Conservation (phyloP, 2,113 vertebrate genomes). For the Clarias gariepinus region DNA sequence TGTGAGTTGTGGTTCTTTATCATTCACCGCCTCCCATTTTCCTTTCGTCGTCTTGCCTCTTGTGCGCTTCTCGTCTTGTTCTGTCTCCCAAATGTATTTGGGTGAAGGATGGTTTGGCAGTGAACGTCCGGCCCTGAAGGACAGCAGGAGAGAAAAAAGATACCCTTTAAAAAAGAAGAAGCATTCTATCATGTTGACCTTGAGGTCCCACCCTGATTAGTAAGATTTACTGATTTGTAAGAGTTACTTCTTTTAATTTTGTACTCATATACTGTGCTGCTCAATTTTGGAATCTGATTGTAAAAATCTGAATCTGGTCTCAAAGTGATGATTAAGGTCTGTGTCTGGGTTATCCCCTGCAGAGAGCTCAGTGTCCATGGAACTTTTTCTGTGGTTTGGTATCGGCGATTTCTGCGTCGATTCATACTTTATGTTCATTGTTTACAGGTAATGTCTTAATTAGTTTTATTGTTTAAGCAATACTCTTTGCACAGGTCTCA, state of each 20-base stretch:
- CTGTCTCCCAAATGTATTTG: slow-evolving; percentile 66
- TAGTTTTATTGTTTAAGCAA: too few species aligned
- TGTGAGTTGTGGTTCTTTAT: slow-evolving; percentile 39
- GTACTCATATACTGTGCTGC: not conserved
- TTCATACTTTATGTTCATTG: too few species aligned
- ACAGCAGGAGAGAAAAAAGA: slow-evolving; percentile 41
- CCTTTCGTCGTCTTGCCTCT: slow-evolving; percentile 28
- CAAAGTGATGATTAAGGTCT: not conserved
- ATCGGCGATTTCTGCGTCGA: too few species aligned
- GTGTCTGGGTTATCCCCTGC: too few species aligned
- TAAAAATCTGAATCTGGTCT: not conserved
- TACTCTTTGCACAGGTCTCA: too few species aligned
- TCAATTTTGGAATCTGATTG: not conserved
- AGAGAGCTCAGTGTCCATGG: too few species aligned
- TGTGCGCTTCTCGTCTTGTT: slow-evolving; percentile 66
- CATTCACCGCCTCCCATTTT: slow-evolving; percentile 20
- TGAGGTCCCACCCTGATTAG: not conserved
- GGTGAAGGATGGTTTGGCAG: slow-evolving; percentile 84
- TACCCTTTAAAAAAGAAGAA: not conserved
- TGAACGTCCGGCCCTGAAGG: slow-evolving; percentile 83
- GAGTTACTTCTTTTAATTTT: not conserved
- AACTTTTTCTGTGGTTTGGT: too few species aligned
- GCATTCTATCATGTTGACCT: not conserved
- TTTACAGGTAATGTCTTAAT: too few species aligned
- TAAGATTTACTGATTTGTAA: not conserved